These are phyloP conservation scores for Rhynchomys soricoides DNA, from an alignment of 2,113 vertebrate genomes.

Conservation along the genomic window DNA sequence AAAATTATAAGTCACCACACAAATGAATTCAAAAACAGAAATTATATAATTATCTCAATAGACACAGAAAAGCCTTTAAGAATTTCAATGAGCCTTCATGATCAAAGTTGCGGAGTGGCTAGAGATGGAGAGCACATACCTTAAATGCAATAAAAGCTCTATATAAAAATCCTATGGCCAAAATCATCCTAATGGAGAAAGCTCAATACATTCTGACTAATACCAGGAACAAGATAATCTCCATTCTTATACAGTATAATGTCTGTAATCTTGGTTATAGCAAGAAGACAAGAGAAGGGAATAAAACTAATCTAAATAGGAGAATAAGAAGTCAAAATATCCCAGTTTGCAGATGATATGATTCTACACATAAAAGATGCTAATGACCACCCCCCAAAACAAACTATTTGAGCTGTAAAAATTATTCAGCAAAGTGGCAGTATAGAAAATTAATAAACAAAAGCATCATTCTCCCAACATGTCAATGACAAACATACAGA, in stretches of 20 bases:
- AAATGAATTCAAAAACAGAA: neutral
- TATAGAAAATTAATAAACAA: neutral
- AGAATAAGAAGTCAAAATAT: neutral
- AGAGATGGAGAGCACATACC: neutral
- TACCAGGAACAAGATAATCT: neutral
- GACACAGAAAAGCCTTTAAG: neutral
- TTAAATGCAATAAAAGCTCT: neutral
- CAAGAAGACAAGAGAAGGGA: neutral
- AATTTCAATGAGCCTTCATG: neutral
- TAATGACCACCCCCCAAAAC: neutral
- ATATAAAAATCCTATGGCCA: neutral
- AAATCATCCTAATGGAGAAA: neutral
- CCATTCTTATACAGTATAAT: neutral
- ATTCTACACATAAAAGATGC: neutral
- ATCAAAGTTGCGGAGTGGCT: neutral
- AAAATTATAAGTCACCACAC: neutral
- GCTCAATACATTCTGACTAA: neutral
- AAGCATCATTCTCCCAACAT: neutral
- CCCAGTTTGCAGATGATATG: neutral
- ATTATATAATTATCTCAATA: neutral
- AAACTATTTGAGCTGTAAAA: neutral
- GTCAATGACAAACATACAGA: neutral
- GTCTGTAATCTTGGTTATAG: neutral
- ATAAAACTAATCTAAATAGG: neutral
- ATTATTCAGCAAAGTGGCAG: neutral